These are phyloP conservation scores for Triplophysa yarkandensis DNA, from an alignment of 2,797 vertebrate genomes.

Conservation along the genomic window DNA sequence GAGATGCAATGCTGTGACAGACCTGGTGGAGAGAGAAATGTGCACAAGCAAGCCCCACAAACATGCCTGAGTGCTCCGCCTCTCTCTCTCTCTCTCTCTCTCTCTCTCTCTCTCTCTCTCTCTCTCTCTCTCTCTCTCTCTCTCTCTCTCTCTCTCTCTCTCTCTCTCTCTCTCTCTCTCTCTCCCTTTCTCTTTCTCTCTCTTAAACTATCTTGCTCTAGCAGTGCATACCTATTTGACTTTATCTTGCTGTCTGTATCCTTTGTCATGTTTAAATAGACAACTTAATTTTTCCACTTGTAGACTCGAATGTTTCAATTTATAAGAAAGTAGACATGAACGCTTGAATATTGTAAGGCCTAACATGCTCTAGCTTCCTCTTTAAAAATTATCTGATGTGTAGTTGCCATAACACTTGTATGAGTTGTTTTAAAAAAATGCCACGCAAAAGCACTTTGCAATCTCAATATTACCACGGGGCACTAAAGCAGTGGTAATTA, in stretches of 20 bases:
- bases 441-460: background rate
- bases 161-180: background rate
- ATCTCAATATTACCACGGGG: background rate
- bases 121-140: background rate
- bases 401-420: background rate
- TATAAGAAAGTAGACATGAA: background rate
- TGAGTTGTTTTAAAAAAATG: background rate
- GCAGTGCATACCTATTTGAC: no score
- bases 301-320: background rate
- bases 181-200: no score
- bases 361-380: background rate
- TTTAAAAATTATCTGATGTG: background rate
- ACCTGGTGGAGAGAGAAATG: slow-evolving; percentile 52
- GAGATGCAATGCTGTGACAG: slow-evolving; percentile 39
- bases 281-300: no score
- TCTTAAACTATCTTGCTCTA: no score
- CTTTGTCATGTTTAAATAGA: no score
- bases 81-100: background rate
- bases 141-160: background rate
- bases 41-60: slow-evolving; percentile 42
- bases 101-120: background rate
- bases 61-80: slow-evolving; percentile 44
- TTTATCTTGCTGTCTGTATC: no score
- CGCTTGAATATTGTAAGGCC: background rate
- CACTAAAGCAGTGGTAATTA: no score